Conservation (phyloP, 2,797 vertebrate species). For the Sitta carolinensis region DNA sequence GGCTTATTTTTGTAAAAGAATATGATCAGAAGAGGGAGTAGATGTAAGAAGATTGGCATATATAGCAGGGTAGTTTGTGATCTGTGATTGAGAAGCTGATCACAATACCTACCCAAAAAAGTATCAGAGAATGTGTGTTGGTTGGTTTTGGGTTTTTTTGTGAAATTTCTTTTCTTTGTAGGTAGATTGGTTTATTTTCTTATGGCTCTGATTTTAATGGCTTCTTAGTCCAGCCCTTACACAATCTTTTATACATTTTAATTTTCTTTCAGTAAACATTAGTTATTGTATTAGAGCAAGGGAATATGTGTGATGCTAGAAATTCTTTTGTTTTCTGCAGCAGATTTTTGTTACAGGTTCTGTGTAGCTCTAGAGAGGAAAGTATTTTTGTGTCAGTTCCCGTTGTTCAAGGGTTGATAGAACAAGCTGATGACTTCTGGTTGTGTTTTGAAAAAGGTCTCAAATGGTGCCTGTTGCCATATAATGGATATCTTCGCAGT, state of each 20-base stretch:
- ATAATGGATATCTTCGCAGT: not conserved
- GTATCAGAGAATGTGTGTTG: not conserved
- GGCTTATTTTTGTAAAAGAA: not conserved
- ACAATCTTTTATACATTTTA: not conserved
- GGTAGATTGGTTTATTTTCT: not conserved
- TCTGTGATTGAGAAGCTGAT: not conserved
- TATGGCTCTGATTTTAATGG: not conserved
- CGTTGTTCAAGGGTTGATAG: not conserved
- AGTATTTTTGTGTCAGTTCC: not conserved
- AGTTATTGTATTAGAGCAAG: not conserved
- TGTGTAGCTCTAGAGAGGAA: not conserved
- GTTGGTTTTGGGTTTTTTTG: not conserved
- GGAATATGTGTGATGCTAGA: not conserved
- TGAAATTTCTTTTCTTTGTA: rapidly evolving
- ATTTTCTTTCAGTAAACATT: not conserved
- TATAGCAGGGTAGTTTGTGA: not conserved
- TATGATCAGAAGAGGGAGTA: not conserved
- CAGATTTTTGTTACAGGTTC: not conserved
- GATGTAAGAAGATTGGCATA: not conserved
- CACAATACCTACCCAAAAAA: not conserved
- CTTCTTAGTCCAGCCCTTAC: not conserved
- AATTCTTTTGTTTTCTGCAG: not conserved
- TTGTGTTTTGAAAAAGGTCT: not conserved
- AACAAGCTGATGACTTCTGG: not conserved
- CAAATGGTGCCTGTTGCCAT: not conserved